Evolutionary conservation across 2,113 vertebrate genomes (phyloP).

Genomic region (Calonectris borealis): DNA sequence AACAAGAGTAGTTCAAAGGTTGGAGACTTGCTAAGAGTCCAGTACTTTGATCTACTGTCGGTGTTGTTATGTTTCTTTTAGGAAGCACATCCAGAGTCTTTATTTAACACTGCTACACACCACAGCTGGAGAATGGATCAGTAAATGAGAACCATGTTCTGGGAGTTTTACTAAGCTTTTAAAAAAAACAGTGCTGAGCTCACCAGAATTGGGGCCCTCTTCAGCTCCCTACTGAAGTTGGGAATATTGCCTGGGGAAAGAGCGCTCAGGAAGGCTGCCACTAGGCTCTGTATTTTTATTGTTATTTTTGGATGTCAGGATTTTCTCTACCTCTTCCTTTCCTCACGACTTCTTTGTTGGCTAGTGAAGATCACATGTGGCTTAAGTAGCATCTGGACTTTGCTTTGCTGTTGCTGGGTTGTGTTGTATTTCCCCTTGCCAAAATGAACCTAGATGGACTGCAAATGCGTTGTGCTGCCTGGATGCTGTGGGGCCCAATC

Average conservation of each 20-base stretch:
- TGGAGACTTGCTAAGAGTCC: conserved; percentile 59
- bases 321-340: conserved; percentile 25
- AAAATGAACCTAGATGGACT: conserved; percentile 43
- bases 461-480: conserved; percentile 17
- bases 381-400: conserved; percentile 43
- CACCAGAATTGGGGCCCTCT: conserved; percentile 48
- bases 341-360: conserved; percentile 28
- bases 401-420: conserved; percentile 40
- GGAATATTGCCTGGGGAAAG: conserved; percentile 48
- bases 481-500: conserved; percentile 39
- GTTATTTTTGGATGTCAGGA: conserved; percentile 32
- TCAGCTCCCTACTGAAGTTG: conserved; percentile 45
- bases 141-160: conserved; percentile 64
- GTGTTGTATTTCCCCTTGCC: conserved; percentile 10
- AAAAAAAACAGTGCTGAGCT: conserved; percentile 34
- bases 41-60: conserved; percentile 75
- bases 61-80: conserved; percentile 66
- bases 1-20: conserved; percentile 65
- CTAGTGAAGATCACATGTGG: conserved; percentile 46
- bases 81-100: conserved; percentile 59
- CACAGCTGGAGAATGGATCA: conserved; percentile 64
- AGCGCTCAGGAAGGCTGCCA: conserved; percentile 12
- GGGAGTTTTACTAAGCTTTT: conserved; percentile 41
- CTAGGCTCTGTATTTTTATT: conserved; percentile 41
- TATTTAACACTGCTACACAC: conserved; percentile 57